Base-by-base conservation (phyloP, 2,113 vertebrate genomes). In the Paralichthys olivaceus region DNA sequence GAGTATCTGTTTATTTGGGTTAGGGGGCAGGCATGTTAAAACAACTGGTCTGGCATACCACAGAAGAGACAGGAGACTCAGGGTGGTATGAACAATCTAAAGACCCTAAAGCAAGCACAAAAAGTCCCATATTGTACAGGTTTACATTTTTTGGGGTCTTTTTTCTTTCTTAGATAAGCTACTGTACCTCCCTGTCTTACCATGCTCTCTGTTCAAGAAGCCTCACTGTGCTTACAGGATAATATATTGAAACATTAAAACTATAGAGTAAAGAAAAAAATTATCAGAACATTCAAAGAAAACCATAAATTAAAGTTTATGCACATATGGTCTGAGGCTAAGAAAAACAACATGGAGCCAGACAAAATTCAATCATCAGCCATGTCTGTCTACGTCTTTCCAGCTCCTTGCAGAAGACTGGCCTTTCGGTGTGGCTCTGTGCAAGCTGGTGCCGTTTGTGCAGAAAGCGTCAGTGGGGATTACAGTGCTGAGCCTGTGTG, bases 401-500 rank as follows among this genome's bases (percentile, higher is more conserved):
- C 90, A 99, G 98, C 94, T 99, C 1, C 94, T 97, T 9, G 96
- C 96, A 0, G 92, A 95, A 78, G 96, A 97, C 84, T 99, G 98
- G 98, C 97, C 98, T 0, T 99, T 99, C 6, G 98, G 98, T 56
- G 95, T 94, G 0, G 94, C 95, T 87, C 90, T 99, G 89, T 99
- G 98, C 86, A 99, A 99, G 91, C 75, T 99, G 75, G 95, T 99
- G 56, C 98, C 98, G n/a, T 99, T 99, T 90, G 94, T 99, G 83
- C 98, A 99, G 82, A 99, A 99, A 73, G 94, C 96, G 1, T 99
- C 97, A 0, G 96, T 99, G 85, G 98, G 98, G 37, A 99, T 99
- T 90, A 99, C 97, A 14, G 97, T 99, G 86, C 83, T 99, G 78
- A 99, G 98, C 87, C 94, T 99, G 43, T 99, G 98, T 58, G 98